A percentile compares a stretch with the other conserved stretches of the same genome.
These are phyloP conservation scores for Decapterus maruadsi DNA, from an alignment of 2,797 vertebrate species.

Conservation along the genomic window DNA sequence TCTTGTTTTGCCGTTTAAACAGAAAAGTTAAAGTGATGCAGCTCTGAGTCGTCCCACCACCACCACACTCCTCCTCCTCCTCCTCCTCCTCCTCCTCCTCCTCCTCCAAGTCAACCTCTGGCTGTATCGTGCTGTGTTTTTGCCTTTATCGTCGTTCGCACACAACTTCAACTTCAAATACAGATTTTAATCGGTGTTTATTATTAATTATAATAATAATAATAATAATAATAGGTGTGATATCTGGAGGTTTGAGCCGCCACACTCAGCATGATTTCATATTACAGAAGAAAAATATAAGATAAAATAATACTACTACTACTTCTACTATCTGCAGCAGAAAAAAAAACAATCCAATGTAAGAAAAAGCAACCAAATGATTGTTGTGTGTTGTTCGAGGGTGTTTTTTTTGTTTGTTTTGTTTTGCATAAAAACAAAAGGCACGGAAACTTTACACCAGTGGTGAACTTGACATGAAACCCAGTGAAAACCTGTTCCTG, in stretches of 20 bases:
- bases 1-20: constrained; percentile 29
- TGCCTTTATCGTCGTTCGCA: constrained; percentile 63
- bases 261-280: constrained; percentile 68
- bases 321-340: neutral
- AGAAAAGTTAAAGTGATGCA: constrained; percentile 38
- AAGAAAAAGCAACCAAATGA: constrained; percentile 17
- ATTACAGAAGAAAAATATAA: constrained; percentile 1
- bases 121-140: constrained; percentile 69
- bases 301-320: neutral
- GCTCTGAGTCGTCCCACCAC: constrained; percentile 1
- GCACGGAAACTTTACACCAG: neutral
- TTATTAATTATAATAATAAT: neutral
- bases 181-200: constrained; percentile 64
- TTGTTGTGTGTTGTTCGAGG: constrained; percentile 25
- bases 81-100: too few relatives aligned
- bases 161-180: constrained; percentile 50
- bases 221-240: constrained; percentile 43
- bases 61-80: constrained; percentile 11
- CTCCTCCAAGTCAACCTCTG: constrained; percentile 33
- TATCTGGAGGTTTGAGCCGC: constrained; percentile 50
- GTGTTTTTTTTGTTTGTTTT: constrained; percentile 27
- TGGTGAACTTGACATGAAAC: constrained; percentile 32
- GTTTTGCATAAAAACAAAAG: constrained; percentile 7
- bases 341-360: constrained; percentile 23
- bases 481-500: constrained; percentile 44